Percentiles rank a stretch among this genome's conserved stretches.
These are phyloP conservation scores for Ceratosolen fusciceps DNA, from an alignment of 1,140 invertebrate genomes.

Conservation along the genomic window DNA sequence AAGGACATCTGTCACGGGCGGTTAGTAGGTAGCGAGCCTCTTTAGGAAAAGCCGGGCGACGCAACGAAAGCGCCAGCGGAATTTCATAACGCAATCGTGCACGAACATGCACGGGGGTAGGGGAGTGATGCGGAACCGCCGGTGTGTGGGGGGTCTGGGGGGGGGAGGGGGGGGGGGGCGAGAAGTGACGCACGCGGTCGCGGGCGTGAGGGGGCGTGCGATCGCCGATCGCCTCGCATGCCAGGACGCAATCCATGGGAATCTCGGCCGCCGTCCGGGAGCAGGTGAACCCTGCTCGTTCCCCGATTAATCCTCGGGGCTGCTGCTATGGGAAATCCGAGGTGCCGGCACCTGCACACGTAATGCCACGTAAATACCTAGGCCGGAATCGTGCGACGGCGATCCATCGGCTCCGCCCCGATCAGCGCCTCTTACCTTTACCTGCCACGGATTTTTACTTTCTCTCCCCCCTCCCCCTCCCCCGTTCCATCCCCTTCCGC, in stretches of 20 bases:
- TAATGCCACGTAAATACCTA: background rate
- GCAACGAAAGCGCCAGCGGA: too few species aligned
- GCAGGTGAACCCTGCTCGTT: slow-evolving; percentile 54
- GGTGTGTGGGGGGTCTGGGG: background rate
- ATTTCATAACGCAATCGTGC: too few species aligned
- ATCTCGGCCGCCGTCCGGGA: slow-evolving; percentile 53
- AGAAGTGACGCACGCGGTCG: slow-evolving; percentile 26
- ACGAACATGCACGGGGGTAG: background rate
- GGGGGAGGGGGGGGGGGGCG: too few species aligned
- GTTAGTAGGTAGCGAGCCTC: too few species aligned
- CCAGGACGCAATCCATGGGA: slow-evolving; percentile 55
- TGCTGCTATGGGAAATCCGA: slow-evolving; percentile 63
- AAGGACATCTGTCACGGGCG: too few species aligned
- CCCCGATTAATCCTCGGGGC: slow-evolving; percentile 57
- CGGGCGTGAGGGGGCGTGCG: background rate
- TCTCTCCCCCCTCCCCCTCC: too few species aligned
- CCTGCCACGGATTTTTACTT: too few species aligned
- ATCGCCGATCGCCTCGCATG: slow-evolving; percentile 25
- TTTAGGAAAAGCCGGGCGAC: too few species aligned
- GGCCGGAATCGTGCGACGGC: too few species aligned
- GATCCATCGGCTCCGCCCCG: too few species aligned
- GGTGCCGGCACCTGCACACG: slow-evolving; percentile 58
- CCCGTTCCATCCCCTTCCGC: too few species aligned
- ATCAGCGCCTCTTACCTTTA: too few species aligned
- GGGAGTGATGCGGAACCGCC: slow-evolving; percentile 9